These are phyloP conservation scores for Helicoverpa zea DNA, from an alignment of 1,140 invertebrate species.

Conservation along the genomic window DNA sequence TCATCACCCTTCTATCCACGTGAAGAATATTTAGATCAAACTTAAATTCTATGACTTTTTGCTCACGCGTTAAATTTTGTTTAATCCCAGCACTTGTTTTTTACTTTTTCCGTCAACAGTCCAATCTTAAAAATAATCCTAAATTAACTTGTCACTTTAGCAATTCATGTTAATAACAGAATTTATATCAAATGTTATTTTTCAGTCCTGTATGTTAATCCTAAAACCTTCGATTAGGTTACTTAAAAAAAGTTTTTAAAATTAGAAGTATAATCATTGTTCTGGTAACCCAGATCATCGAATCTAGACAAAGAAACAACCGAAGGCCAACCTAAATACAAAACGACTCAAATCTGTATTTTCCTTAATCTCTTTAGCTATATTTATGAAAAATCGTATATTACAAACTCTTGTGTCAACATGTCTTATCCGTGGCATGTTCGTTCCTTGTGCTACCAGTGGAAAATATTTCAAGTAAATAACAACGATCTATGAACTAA, in stretches of 20 bases:
- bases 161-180: neutral
- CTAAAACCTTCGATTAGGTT: neutral
- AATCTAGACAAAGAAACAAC: neutral
- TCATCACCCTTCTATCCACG: constrained; percentile 8
- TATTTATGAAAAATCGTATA: too few relatives aligned
- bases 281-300: neutral
- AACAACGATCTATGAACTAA: constrained; percentile 16
- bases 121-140: neutral
- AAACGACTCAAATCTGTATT: too few relatives aligned
- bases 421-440: constrained; percentile 24
- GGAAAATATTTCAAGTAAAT: constrained; percentile 14
- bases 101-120: neutral
- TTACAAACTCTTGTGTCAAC: neutral
- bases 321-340: too few relatives aligned
- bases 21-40: constrained; percentile 24
- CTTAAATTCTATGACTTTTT: neutral
- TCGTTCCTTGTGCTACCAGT: constrained; percentile 2
- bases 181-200: constrained; percentile 3
- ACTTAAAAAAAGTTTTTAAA: neutral
- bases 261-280: neutral
- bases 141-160: neutral
- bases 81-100: neutral
- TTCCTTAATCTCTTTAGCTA: too few relatives aligned
- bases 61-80: neutral
- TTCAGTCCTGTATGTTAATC: constrained; percentile 23